Conservation (phyloP, 1,140 invertebrate genomes). For the Drosophila seguyi region DNA sequence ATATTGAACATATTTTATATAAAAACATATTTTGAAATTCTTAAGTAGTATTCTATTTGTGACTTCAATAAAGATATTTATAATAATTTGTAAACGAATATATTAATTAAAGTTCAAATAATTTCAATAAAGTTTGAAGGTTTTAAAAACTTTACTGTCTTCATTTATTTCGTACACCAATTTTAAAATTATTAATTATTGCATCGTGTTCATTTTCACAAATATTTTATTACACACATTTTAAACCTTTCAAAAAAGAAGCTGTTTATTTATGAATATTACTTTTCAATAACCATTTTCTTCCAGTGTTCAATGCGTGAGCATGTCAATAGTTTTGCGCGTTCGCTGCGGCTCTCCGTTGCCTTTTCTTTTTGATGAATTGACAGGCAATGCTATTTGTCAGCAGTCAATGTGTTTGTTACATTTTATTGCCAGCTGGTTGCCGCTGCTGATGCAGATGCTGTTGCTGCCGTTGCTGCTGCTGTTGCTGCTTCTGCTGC, state of each 20-base stretch:
- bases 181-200: too few species aligned
- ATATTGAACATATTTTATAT: too few species aligned
- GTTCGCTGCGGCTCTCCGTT: conserved; percentile 44
- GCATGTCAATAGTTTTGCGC: conserved; percentile 74
- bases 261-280: too few species aligned
- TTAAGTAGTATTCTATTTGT: background rate
- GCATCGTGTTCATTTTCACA: too few species aligned
- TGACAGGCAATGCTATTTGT: conserved; percentile 85
- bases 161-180: too few species aligned
- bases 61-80: background rate
- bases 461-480: conserved; percentile 15
- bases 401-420: conserved; percentile 85
- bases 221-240: too few species aligned
- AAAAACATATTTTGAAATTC: background rate
- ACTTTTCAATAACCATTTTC: background rate
- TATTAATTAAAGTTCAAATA: background rate
- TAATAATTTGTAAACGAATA: background rate
- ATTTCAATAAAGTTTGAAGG: background rate
- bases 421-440: conserved; percentile 81
- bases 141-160: too few species aligned
- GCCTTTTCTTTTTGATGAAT: conserved; percentile 77
- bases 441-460: conserved; percentile 42
- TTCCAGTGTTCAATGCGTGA: conserved; percentile 44
- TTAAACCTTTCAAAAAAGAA: too few species aligned
- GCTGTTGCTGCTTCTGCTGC: conserved; percentile 6